These are phyloP conservation scores for Rhagoletis zephyria DNA, from an alignment of 1,140 invertebrate species.

Conservation along the genomic window DNA sequence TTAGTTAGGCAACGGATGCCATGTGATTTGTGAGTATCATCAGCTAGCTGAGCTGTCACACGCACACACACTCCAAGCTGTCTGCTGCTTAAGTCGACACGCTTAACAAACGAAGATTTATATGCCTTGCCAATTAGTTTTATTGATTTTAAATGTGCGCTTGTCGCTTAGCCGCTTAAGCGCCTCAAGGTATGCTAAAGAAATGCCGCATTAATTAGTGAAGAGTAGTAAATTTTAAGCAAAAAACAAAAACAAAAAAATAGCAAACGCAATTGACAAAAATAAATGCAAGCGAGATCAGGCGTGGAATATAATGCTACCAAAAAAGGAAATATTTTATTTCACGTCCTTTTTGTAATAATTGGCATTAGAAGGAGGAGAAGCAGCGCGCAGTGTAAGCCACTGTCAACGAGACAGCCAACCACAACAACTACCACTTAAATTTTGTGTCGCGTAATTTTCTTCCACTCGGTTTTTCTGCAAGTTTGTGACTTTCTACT, in stretches of 20 bases:
- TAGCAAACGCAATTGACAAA: neutral
- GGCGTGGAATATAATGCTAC: neutral
- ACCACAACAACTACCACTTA: constrained; percentile 3
- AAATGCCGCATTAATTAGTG: constrained; percentile 2
- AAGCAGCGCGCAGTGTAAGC: too few species aligned
- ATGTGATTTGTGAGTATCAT: neutral
- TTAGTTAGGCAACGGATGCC: neutral
- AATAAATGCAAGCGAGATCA: neutral
- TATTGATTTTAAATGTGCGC: constrained; percentile 3
- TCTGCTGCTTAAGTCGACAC: neutral
- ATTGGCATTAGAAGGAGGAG: too few species aligned
- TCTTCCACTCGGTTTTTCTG: neutral
- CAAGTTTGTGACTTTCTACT: constrained; percentile 12
- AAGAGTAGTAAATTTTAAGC: neutral
- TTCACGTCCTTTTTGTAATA: too few species aligned
- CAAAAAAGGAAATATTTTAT: too few species aligned
- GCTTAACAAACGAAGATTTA: constrained; percentile 7
- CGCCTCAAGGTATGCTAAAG: constrained; percentile 28
- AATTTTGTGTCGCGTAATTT: neutral
- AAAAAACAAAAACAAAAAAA: neutral
- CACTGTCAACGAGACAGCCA: neutral
- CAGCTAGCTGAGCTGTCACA: neutral
- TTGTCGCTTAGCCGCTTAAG: neutral
- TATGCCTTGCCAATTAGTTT: constrained; percentile 3
- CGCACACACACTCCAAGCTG: neutral